Conservation (phyloP, 2,113 vertebrate species). For the Sula dactylatra region DNA sequence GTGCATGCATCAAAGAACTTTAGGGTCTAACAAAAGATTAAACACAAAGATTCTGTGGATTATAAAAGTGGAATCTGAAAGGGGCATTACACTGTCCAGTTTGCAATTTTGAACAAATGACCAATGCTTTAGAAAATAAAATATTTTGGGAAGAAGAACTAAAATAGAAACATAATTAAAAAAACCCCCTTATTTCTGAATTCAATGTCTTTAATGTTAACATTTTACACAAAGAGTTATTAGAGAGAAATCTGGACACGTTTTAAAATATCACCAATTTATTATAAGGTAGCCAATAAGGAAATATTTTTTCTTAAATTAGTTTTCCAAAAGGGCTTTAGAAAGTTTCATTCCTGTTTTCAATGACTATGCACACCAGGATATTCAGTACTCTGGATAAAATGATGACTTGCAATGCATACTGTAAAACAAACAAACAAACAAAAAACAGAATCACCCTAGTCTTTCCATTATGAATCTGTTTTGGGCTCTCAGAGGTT, state of each 20-base stretch:
- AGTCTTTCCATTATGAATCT: not conserved
- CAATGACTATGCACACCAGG: not conserved
- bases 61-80: not conserved
- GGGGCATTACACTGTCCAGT: not conserved
- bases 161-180: not conserved
- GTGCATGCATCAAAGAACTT: constrained; percentile 10
- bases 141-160: not conserved
- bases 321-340: not conserved
- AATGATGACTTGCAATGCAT: not conserved
- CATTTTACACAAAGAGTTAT: not conserved
- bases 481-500: not conserved
- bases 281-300: not conserved
- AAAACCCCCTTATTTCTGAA: not conserved
- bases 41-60: not conserved
- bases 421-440: not conserved
- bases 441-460: not conserved
- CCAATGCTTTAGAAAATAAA: not conserved
- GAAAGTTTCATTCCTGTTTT: not conserved
- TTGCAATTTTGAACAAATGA: not conserved
- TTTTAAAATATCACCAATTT: not conserved
- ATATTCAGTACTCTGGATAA: not conserved
- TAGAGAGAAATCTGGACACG: not conserved
- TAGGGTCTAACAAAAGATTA: not conserved
- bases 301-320: not conserved
- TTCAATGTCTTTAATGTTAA: not conserved